Percentiles rank a stretch among this genome's conserved stretches.
Conservation (phyloP, 23 tunicate species). For the Styela plicata region DNA sequence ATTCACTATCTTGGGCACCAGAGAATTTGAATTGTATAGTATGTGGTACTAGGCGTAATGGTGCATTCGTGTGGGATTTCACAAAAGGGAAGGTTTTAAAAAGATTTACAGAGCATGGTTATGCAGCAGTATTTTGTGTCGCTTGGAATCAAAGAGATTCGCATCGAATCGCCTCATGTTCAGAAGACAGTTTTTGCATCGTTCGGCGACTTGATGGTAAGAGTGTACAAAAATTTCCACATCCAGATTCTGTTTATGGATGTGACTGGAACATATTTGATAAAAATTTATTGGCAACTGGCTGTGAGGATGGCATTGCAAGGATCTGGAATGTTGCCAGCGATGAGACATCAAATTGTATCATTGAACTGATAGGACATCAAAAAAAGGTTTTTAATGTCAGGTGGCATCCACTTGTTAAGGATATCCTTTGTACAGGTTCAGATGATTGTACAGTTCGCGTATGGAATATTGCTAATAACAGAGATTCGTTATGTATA, state of each 20-base stretch:
- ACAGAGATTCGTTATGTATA: constrained; percentile 24
- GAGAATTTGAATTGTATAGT: constrained; percentile 66
- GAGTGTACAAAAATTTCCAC: constrained; percentile 27
- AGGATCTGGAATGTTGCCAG: constrained; percentile 55
- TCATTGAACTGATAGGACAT: constrained; percentile 42
- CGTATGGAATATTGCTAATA: constrained; percentile 48
- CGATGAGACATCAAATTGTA: neutral
- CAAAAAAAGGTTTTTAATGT: constrained; percentile 60
- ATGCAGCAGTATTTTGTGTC: constrained; percentile 60
- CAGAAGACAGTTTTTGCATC: constrained; percentile 63
- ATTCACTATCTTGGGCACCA: constrained; percentile 89
- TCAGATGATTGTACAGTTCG: constrained; percentile 66
- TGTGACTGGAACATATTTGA: constrained; percentile 74
- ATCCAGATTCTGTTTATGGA: constrained; percentile 71
- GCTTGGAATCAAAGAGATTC: constrained; percentile 84
- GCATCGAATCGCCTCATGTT: constrained; percentile 72
- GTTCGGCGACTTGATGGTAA: constrained; percentile 60
- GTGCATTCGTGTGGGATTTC: constrained; percentile 87
- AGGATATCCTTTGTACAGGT: constrained; percentile 65
- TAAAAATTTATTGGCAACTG: constrained; percentile 79
- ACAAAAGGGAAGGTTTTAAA: constrained; percentile 44
- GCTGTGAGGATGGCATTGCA: constrained; percentile 71
- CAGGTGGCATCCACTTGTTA: constrained; percentile 80
- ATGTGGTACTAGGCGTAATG: constrained; percentile 71
- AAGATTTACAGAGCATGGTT: constrained; percentile 83